Evolutionary conservation across 2,797 vertebrate species (phyloP).

Genomic region (Borostomias antarcticus): DNA sequence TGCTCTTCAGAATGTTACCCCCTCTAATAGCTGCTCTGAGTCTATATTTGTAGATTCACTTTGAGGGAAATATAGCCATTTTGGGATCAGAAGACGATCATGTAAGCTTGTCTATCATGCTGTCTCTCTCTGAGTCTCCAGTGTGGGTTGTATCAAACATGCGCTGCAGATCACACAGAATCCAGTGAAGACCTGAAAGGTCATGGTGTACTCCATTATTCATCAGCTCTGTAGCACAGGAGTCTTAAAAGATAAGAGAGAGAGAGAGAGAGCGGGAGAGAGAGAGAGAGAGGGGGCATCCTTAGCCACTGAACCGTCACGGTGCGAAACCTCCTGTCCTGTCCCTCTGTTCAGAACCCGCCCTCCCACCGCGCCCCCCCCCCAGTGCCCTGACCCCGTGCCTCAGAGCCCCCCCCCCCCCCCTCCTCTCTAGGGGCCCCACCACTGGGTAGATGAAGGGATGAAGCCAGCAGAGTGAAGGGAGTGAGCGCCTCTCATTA

Average conservation of each 20-base stretch:
- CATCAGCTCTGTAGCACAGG: slow-evolving; percentile 54
- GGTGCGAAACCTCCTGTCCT: not conserved
- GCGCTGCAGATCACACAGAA: slow-evolving; percentile 59
- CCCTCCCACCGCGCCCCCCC: too few relatives aligned
- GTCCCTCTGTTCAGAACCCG: slow-evolving; percentile 13
- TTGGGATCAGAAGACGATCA: slow-evolving; percentile 47
- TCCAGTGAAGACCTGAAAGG: slow-evolving; percentile 65
- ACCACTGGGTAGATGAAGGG: too few relatives aligned
- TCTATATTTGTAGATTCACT: slow-evolving; percentile 30
- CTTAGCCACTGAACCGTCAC: not conserved
- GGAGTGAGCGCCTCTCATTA: slow-evolving; percentile 26
- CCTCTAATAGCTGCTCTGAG: not conserved
- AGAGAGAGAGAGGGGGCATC: too few relatives aligned
- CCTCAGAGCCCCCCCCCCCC: slow-evolving; percentile 28
- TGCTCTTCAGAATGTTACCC: slow-evolving; percentile 7
- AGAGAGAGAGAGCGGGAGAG: not conserved
- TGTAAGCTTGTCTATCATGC: slow-evolving; percentile 5
- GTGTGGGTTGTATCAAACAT: slow-evolving; percentile 66
- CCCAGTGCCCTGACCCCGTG: slow-evolving; percentile 42
- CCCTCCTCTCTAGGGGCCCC: slow-evolving; percentile 38
- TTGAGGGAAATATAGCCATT: slow-evolving; percentile 54
- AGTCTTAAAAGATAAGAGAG: slow-evolving; percentile 37
- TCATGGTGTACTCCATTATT: slow-evolving; percentile 75
- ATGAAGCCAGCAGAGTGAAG: slow-evolving; percentile 21
- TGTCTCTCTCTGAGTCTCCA: slow-evolving; percentile 35